These are phyloP conservation scores for Contarinia nasturtii DNA, from an alignment of 1,140 invertebrate genomes.

Conservation along the genomic window DNA sequence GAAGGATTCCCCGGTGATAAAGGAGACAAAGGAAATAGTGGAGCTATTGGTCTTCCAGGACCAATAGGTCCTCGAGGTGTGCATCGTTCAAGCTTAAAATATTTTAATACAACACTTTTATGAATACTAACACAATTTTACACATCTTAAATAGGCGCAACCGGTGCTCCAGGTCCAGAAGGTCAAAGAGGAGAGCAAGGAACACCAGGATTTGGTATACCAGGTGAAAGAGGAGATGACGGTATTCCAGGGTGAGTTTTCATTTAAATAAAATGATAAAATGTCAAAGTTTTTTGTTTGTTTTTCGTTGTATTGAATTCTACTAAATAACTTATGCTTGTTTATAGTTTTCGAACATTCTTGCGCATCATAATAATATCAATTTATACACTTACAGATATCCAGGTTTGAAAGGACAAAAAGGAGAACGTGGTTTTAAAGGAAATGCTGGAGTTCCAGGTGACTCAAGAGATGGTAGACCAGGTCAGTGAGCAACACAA, in stretches of 20 bases:
- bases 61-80: constrained; percentile 35
- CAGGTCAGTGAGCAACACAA: constrained; percentile 26
- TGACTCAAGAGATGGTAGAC: constrained; percentile 53
- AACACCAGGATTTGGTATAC: constrained; percentile 26
- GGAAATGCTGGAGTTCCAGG: constrained; percentile 59
- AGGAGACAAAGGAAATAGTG: constrained; percentile 26
- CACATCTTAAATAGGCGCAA: constrained; percentile 5
- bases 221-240: constrained; percentile 47
- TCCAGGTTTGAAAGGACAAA: constrained; percentile 43
- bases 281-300: too few relatives aligned
- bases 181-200: constrained; percentile 38
- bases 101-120: too few relatives aligned
- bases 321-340: too few relatives aligned
- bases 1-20: constrained; percentile 36
- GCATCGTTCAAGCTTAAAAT: too few relatives aligned
- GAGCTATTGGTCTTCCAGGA: constrained; percentile 28
- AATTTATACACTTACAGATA: constrained; percentile 34
- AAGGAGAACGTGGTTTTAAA: constrained; percentile 60
- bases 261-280: background rate
- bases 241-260: constrained; percentile 33
- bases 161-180: constrained; percentile 39
- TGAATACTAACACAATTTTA: too few relatives aligned
- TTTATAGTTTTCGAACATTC: too few relatives aligned
- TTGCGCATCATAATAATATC: too few relatives aligned
- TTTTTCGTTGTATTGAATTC: too few relatives aligned